A percentile compares a stretch with the other conserved stretches of the same genome.
Evolutionary conservation across 2,888 invertebrate species (phyloP).

Genomic region (Augiades crinisus): DNA sequence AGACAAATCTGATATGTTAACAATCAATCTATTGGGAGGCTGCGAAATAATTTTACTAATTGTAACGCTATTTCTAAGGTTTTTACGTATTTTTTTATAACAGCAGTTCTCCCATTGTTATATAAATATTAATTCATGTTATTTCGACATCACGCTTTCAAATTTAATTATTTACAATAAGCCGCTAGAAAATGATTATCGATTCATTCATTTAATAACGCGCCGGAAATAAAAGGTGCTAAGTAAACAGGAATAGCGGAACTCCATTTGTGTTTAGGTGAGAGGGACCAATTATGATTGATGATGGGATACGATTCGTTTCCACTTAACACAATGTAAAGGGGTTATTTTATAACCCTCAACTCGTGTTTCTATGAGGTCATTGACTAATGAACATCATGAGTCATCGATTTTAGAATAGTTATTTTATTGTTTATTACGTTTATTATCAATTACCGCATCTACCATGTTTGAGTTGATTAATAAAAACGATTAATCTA

Average conservation of each 20-base stretch:
- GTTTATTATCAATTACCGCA: constrained; percentile 1
- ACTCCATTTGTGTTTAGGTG: constrained; percentile 32
- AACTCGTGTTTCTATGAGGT: constrained; percentile 64
- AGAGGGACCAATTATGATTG: constrained; percentile 72
- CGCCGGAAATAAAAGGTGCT: constrained; percentile 8
- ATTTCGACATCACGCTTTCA: not conserved
- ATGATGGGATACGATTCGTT: constrained; percentile 76
- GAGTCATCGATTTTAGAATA: constrained; percentile 61
- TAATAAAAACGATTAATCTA: not conserved
- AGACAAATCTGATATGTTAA: too few species aligned
- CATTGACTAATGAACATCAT: constrained; percentile 72
- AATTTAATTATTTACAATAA: not conserved
- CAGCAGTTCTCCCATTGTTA: too few species aligned
- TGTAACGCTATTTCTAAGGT: too few species aligned
- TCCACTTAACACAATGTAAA: constrained; percentile 77
- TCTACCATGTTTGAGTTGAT: not conserved
- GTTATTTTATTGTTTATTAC: constrained; percentile 15
- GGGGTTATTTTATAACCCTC: constrained; percentile 74
- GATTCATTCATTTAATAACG: constrained; percentile 7
- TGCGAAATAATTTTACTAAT: too few species aligned
- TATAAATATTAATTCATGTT: not conserved
- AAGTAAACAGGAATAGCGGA: constrained; percentile 27
- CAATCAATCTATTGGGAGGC: too few species aligned
- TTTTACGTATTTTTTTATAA: too few species aligned
- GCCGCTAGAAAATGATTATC: not conserved